phyloP scores from a whole-genome alignment of 2,113 vertebrate species.

The Neodon shergylaensis region DNA sequence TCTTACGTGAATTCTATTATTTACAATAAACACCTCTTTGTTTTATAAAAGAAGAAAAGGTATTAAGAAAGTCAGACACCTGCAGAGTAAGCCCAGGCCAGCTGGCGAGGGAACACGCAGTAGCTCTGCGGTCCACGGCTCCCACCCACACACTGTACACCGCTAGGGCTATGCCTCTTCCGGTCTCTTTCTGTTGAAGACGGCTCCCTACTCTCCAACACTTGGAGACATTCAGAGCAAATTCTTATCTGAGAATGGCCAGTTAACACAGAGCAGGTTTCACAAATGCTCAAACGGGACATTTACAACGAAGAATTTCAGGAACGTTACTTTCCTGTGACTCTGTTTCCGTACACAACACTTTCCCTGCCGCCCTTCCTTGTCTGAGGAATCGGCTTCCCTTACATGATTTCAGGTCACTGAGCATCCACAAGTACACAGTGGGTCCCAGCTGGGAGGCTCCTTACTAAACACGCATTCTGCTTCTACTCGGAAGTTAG shows the following conservation, averaged over 20 bases:
- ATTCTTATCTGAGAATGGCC: not conserved
- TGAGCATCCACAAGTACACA: not conserved
- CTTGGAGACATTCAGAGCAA: conserved; percentile 34
- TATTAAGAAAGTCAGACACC: conserved; percentile 23
- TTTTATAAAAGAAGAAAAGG: conserved; percentile 24
- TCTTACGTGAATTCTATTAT: conserved; percentile 13
- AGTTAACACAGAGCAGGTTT: conserved; percentile 1
- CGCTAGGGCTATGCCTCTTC: not conserved
- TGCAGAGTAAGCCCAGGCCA: not conserved
- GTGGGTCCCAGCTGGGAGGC: not conserved
- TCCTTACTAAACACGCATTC: not conserved
- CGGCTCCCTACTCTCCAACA: conserved; percentile 12
- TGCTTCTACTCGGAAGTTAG: not conserved
- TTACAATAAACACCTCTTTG: conserved; percentile 20
- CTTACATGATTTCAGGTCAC: not conserved
- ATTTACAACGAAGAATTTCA: conserved; percentile 30
- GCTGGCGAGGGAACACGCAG: conserved; percentile 52
- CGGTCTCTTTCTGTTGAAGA: not conserved
- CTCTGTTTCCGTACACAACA: not conserved
- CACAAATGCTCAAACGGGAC: not conserved
- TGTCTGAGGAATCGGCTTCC: conserved; percentile 39
- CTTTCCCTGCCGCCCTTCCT: conserved; percentile 15
- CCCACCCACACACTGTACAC: not conserved
- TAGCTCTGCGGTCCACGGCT: not conserved
- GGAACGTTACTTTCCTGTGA: conserved; percentile 25